Percentiles rank a stretch among this genome's conserved stretches.
phyloP scores from a whole-genome alignment of 2,113 vertebrate species.

The Lagopus leucura region DNA sequence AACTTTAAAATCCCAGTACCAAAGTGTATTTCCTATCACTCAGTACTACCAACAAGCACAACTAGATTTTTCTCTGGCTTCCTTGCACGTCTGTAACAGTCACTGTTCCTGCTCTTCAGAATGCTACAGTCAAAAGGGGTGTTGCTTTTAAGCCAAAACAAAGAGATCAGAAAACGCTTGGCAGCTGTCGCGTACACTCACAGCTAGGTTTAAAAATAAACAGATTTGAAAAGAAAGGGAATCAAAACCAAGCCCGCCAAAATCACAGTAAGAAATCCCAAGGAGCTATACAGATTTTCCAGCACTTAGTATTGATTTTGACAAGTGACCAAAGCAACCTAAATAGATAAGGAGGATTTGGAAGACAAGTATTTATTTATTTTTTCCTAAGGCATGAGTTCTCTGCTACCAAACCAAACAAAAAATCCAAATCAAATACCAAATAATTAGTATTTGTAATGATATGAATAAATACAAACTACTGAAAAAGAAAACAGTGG shows the following conservation, averaged over 20 bases:
- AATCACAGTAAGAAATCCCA: neutral
- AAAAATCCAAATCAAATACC: neutral
- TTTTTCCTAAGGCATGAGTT: neutral
- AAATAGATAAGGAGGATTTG: neutral
- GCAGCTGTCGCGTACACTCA: neutral
- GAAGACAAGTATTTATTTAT: fast-evolving
- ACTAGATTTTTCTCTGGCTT: neutral
- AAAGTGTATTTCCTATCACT: neutral
- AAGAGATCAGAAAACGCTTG: neutral
- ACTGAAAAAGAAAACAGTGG: neutral
- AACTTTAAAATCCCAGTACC: neutral
- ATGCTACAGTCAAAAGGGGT: neutral
- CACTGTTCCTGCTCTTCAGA: neutral
- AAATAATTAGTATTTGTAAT: neutral
- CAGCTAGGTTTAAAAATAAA: neutral
- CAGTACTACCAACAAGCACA: neutral
- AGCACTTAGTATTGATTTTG: neutral
- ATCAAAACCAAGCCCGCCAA: neutral
- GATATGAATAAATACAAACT: neutral
- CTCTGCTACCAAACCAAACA: neutral
- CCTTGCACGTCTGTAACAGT: neutral
- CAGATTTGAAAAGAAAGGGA: neutral
- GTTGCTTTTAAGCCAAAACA: neutral
- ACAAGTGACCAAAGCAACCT: neutral
- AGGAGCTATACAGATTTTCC: neutral